A percentile compares a stretch with the other conserved stretches of the same genome.
Evolutionary conservation across 2,888 invertebrate genomes (phyloP).

Genomic region (Drosophila suboccidentalis): DNA sequence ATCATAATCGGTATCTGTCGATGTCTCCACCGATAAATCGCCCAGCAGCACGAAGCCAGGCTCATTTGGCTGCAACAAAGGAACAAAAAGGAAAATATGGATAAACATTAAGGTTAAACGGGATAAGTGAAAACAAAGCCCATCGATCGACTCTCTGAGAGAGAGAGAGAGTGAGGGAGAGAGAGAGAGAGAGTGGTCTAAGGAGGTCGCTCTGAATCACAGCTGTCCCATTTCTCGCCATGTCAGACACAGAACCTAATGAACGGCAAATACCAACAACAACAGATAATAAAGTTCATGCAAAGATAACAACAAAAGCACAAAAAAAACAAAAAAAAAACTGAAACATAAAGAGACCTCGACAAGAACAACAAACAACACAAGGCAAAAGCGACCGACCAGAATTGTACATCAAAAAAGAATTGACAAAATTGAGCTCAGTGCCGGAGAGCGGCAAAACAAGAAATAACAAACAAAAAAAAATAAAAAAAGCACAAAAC

Average conservation of each 20-base stretch:
- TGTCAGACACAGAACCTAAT: conserved; percentile 43
- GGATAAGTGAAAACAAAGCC: conserved; percentile 41
- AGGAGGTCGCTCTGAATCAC: conserved; percentile 46
- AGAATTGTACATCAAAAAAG: conserved; percentile 67
- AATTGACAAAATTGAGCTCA: conserved; percentile 77
- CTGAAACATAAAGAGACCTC: conserved; percentile 44
- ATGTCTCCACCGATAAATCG: conserved; percentile 88
- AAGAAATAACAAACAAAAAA: conserved; percentile 10
- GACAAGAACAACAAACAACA: conserved; percentile 40
- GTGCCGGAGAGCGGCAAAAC: conserved; percentile 44
- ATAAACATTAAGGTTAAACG: conserved; percentile 15
- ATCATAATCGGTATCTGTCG: conserved; percentile 88
- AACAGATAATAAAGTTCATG: conserved; percentile 67
- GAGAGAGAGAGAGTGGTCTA: background rate
- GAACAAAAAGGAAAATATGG: conserved; percentile 16
- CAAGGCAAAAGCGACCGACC: conserved; percentile 56
- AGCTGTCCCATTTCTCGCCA: conserved; percentile 67
- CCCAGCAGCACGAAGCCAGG: conserved; percentile 88
- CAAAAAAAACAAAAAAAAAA: conserved; percentile 37
- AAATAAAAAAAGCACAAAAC: conserved; percentile 40
- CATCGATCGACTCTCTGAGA: background rate
- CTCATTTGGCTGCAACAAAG: conserved; percentile 87
- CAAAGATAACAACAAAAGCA: conserved; percentile 56
- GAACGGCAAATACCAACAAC: conserved; percentile 39
- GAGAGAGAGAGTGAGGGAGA: background rate